Conservation (phyloP, 2,113 vertebrate genomes). For the Pituophis catenifer region DNA sequence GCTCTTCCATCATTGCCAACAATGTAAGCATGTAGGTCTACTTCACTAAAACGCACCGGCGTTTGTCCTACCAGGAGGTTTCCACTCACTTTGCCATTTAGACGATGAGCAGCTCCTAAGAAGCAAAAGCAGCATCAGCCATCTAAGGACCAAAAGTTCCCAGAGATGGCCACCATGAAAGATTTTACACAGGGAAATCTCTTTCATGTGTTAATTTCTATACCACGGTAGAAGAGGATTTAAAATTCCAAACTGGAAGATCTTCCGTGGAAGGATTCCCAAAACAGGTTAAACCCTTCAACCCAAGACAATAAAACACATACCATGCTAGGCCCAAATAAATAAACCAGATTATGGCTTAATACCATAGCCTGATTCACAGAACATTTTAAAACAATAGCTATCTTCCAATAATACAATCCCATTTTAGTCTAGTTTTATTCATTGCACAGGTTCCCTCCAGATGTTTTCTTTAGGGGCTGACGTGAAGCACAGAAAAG, state of each 20-base stretch:
- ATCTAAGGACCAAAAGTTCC: no score
- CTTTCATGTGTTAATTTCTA: not conserved
- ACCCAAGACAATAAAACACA: not conserved
- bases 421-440: not conserved
- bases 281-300: not conserved
- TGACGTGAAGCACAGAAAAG: not conserved
- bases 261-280: not conserved
- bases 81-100: slow-evolving; percentile 92
- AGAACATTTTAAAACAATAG: not conserved
- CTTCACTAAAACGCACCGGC: slow-evolving; percentile 67
- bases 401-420: not conserved
- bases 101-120: slow-evolving; percentile 87
- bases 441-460: not conserved
- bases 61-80: slow-evolving; percentile 76
- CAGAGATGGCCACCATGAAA: no score
- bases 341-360: not conserved
- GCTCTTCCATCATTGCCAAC: slow-evolving; percentile 90
- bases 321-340: not conserved
- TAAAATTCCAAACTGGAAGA: not conserved
- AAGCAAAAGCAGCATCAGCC: not conserved
- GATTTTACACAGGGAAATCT: not conserved
- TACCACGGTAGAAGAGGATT: not conserved
- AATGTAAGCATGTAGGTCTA: slow-evolving; percentile 90
- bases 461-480: not conserved
- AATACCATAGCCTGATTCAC: not conserved